A percentile compares a stretch with the other conserved stretches of the same genome.
phyloP scores from a whole-genome alignment of 1,140 invertebrate genomes.

The Wiebesia pumilae region DNA sequence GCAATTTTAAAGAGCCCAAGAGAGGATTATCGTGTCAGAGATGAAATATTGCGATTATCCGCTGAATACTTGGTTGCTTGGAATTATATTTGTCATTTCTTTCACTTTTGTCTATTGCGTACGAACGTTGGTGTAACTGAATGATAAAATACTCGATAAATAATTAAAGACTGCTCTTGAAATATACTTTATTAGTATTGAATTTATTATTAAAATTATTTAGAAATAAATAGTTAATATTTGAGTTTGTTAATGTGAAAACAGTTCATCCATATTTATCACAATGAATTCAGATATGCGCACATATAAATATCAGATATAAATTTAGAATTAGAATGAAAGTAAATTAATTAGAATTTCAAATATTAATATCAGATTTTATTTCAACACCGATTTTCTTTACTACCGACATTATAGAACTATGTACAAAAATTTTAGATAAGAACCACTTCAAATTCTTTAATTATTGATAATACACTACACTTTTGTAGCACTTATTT shows the following conservation, averaged over 20 bases:
- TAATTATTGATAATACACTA: no score
- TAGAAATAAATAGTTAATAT: no score
- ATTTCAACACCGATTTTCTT: no score
- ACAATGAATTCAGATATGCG: neutral
- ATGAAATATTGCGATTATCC: no score
- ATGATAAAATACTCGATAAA: no score
- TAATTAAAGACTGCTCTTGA: neutral
- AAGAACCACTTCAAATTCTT: no score
- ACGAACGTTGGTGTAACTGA: no score
- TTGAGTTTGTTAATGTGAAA: no score
- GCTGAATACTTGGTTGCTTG: neutral
- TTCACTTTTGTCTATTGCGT: neutral
- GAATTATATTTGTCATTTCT: neutral
- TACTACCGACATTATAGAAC: no score
- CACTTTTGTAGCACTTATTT: no score
- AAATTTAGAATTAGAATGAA: neutral
- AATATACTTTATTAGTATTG: neutral
- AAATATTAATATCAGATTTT: neutral
- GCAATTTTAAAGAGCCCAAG: slow-evolving; percentile 48
- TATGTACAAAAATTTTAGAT: no score
- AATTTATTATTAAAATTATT: neutral
- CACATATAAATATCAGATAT: neutral
- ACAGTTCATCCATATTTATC: neutral
- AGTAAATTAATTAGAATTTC: neutral
- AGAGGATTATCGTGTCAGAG: slow-evolving; percentile 48